Evolutionary conservation across 2,113 vertebrate species (phyloP), one percentile per base, ranked within the genome.

Genomic region (Amphiprion percula): DNA sequence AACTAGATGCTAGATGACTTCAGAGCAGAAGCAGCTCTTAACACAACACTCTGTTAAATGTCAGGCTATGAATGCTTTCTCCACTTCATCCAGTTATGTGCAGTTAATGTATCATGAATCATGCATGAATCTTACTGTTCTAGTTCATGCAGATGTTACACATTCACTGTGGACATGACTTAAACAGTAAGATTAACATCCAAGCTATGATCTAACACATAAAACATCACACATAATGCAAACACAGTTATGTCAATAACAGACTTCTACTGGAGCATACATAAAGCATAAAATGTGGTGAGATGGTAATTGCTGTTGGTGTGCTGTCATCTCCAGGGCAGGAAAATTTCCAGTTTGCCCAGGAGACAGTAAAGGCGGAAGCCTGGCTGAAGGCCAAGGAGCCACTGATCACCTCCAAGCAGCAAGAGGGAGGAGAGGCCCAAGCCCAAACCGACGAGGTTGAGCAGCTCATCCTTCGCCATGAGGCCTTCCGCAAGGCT

Each of bases 401-500:
- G 84, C 97, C 97, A 0, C 83, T 97, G 74, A 94, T 94, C 87
- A 87, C 88, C 67, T 91, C 91, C 69, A 92, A 79, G 49, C 86
- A 90, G 69, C 87, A 85, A 24, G 79, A 94, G 93, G 87, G 91
- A 94, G 62, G 95, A 0, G 95, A 94, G 81, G 92, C 96, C 83
- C 96, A 92, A 11, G 83, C 93, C 77, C 96, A 96, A 1, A 95
- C 95, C 2, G 97, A 97, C 0, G 97, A 98, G 83, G 97, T 97
- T 4, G 97, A 98, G 89, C 96, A 94, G 88, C 95, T 98, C 93
- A 97, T 98, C 94, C 97, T 97, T 87, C 94, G 97, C 47, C 97
- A 98, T 0, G 96, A 98, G 84, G 97, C 96, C 77, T 98, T 98
- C 83, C 96, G 97, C 87, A 98, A 98, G 85, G 95, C 96, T 0